Evolutionary conservation across 1,140 invertebrate species (phyloP).

Genomic region (Patella vulgata): DNA sequence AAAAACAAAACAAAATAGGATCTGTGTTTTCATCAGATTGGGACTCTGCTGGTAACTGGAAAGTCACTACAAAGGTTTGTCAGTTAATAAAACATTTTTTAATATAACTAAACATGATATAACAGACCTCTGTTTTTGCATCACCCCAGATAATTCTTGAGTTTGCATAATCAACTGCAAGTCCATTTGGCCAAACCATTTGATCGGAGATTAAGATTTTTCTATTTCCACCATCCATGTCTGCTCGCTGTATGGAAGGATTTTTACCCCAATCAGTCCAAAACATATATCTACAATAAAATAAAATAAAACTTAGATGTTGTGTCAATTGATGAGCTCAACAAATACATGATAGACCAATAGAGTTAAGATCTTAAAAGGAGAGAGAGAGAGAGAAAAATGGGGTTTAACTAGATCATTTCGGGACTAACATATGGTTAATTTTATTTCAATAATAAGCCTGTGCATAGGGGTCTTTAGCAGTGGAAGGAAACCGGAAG

Average conservation of each 20-base stretch:
- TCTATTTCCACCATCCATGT: conserved; percentile 85
- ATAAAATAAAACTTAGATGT: neutral
- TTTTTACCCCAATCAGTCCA: conserved; percentile 99
- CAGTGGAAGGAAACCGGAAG: too few species aligned
- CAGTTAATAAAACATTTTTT: too few species aligned
- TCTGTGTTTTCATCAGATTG: too few species aligned
- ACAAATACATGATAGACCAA: neutral
- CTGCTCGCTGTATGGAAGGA: conserved; percentile 93
- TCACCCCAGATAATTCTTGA: conserved; percentile 94
- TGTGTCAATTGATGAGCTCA: neutral
- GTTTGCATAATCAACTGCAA: conserved; percentile 80
- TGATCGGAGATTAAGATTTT: conserved; percentile 41
- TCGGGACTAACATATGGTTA: too few species aligned
- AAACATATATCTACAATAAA: conserved; percentile 74
- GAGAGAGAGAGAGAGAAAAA: too few species aligned
- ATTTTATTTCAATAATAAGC: too few species aligned
- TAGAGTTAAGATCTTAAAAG: neutral
- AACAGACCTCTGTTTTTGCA: conserved; percentile 72
- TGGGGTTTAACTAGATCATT: too few species aligned
- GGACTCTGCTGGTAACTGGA: too few species aligned
- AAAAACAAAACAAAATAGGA: too few species aligned
- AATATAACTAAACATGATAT: too few species aligned
- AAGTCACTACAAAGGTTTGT: too few species aligned
- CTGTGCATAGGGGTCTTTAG: too few species aligned
- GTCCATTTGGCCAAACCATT: conserved; percentile 74